Conservation (phyloP, 92 coral and sea anemone species). For the Metridium senile region DNA sequence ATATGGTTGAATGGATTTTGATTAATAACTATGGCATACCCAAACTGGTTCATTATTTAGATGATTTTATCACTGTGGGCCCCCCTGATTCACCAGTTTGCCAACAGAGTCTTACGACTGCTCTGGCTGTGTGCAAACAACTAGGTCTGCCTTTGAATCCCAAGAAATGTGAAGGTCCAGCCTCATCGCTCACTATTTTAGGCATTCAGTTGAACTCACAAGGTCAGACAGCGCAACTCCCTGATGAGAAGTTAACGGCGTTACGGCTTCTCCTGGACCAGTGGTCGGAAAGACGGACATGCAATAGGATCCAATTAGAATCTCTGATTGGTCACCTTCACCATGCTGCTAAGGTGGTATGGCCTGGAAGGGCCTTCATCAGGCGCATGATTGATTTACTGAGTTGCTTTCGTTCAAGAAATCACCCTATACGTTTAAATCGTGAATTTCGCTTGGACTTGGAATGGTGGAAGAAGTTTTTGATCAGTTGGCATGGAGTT, state of each 20-base stretch:
- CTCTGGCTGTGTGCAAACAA: conserved; percentile 3
- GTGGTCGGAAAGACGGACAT: no score
- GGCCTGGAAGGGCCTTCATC: no score
- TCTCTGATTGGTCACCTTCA: no score
- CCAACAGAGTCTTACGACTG: not conserved
- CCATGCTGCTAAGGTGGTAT: no score
- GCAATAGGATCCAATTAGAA: no score
- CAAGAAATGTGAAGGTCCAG: conserved; percentile 11
- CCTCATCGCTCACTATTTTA: conserved; percentile 23
- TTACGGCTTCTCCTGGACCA: conserved; percentile 27
- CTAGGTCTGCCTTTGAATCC: conserved; percentile 26
- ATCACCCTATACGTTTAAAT: no score
- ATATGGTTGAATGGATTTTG: conserved; percentile 35
- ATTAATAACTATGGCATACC: conserved; percentile 15
- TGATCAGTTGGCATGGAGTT: no score
- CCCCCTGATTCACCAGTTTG: conserved; percentile 13
- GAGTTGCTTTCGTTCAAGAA: no score
- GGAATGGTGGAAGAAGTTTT: no score
- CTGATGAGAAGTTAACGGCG: conserved; percentile 11
- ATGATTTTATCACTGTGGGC: conserved; percentile 20
- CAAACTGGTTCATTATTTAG: conserved; percentile 19
- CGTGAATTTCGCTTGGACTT: no score
- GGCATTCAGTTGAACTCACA: conserved; percentile 38
- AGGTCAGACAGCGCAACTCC: conserved; percentile 23
- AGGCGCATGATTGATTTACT: no score